Conservation (phyloP, 2,113 vertebrate genomes). For the Ammodytes marinus region DNA sequence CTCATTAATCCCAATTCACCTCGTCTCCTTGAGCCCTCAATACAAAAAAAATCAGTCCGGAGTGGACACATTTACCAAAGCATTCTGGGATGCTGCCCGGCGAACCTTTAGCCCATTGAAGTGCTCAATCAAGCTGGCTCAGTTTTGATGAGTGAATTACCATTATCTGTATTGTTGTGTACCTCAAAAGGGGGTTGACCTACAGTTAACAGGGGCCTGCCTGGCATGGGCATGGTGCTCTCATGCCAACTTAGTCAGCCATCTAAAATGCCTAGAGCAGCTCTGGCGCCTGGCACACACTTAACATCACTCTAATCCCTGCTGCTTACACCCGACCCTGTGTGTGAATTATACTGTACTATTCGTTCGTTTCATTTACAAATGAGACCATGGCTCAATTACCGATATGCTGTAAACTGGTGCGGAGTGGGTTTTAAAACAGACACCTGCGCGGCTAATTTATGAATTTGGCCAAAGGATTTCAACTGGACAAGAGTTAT, state of each 20-base stretch:
- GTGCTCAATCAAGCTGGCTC: constrained; percentile 50
- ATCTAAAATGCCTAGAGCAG: constrained; percentile 63
- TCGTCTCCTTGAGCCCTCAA: constrained; percentile 19
- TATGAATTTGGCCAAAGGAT: not conserved
- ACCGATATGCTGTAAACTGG: not conserved
- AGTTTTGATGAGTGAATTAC: constrained; percentile 71
- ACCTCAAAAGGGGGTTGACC: constrained; percentile 14
- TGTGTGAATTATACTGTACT: constrained; percentile 51
- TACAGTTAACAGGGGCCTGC: constrained; percentile 36
- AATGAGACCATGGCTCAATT: constrained; percentile 53
- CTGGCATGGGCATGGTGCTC: constrained; percentile 48
- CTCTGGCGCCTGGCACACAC: constrained; percentile 63
- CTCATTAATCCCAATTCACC: constrained; percentile 35
- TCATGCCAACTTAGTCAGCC: constrained; percentile 70
- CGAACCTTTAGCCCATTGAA: constrained; percentile 39
- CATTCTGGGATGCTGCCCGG: constrained; percentile 21
- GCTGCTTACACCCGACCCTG: constrained; percentile 30
- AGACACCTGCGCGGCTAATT: constrained; percentile 42
- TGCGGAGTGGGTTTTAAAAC: not conserved
- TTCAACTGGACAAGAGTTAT: not conserved
- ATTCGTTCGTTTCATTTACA: constrained; percentile 62
- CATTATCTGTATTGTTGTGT: constrained; percentile 61
- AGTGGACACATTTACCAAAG: constrained; percentile 27
- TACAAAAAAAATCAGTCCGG: constrained; percentile 14
- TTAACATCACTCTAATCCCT: constrained; percentile 65